Evolutionary conservation across 2,797 vertebrate genomes (phyloP).

Genomic region (Scyliorhinus canicula): DNA sequence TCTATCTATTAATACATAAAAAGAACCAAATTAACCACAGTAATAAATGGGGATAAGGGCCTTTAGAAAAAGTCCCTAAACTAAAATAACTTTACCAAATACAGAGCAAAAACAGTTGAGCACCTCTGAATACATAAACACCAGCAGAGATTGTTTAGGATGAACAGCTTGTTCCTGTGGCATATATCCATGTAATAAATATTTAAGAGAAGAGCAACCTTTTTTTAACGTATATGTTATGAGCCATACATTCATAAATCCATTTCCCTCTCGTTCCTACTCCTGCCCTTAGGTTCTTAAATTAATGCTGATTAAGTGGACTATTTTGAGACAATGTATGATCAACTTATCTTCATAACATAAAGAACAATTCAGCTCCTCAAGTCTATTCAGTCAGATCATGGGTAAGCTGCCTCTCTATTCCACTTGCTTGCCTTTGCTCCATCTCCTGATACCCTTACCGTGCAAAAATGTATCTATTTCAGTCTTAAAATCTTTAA

Average conservation of each 20-base stretch:
- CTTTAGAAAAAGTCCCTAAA: background rate
- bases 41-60: background rate
- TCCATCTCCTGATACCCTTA: background rate
- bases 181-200: too few relatives aligned
- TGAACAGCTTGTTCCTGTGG: too few relatives aligned
- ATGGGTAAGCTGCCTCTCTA: background rate
- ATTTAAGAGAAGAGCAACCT: background rate
- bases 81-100: background rate
- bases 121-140: background rate
- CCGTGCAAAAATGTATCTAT: too few relatives aligned
- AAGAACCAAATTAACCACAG: background rate
- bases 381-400: background rate
- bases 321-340: background rate
- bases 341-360: background rate
- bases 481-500: background rate
- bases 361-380: background rate
- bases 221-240: background rate
- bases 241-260: background rate
- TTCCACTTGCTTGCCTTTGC: background rate
- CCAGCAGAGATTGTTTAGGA: too few relatives aligned
- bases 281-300: too few relatives aligned
- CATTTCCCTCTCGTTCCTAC: background rate
- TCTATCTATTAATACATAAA: background rate
- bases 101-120: background rate
- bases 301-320: background rate